phyloP scores from a whole-genome alignment of 2,113 vertebrate species.

The Mormoops blainvillei region DNA sequence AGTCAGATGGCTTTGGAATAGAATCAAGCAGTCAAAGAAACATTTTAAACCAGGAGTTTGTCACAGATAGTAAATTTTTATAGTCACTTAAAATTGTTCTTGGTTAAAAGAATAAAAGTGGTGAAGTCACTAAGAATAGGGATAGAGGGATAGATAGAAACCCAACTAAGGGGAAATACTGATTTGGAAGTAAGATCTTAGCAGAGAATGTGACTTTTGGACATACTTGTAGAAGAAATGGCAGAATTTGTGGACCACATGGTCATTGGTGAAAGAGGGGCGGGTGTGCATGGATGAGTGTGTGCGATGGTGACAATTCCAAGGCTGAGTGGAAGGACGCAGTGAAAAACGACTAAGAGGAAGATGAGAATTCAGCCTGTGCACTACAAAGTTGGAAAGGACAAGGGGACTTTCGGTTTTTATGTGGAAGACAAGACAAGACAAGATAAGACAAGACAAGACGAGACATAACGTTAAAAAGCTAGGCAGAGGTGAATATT shows the following conservation, averaged over 20 bases:
- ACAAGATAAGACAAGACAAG: no score
- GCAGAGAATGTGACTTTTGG: background rate
- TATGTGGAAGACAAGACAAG: background rate
- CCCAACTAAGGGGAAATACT: background rate
- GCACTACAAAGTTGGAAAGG: background rate
- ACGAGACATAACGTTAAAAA: background rate
- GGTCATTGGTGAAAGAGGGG: background rate
- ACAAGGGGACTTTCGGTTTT: background rate
- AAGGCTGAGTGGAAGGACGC: background rate
- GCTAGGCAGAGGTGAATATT: background rate
- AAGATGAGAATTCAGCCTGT: background rate
- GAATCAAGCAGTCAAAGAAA: background rate
- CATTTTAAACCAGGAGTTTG: background rate
- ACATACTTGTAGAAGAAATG: background rate
- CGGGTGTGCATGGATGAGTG: background rate
- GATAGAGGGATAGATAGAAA: background rate
- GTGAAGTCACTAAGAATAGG: background rate
- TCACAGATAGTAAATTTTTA: conserved; percentile 4
- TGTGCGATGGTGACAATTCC: background rate
- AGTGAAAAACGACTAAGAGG: background rate
- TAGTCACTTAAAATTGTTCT: background rate
- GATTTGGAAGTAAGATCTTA: background rate
- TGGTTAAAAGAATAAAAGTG: background rate
- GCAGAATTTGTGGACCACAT: background rate
- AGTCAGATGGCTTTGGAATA: background rate